Evolutionary conservation across 2,113 vertebrate species (phyloP), one percentile per base, ranked within the genome.

Genomic region (Bagarius yarrelli): DNA sequence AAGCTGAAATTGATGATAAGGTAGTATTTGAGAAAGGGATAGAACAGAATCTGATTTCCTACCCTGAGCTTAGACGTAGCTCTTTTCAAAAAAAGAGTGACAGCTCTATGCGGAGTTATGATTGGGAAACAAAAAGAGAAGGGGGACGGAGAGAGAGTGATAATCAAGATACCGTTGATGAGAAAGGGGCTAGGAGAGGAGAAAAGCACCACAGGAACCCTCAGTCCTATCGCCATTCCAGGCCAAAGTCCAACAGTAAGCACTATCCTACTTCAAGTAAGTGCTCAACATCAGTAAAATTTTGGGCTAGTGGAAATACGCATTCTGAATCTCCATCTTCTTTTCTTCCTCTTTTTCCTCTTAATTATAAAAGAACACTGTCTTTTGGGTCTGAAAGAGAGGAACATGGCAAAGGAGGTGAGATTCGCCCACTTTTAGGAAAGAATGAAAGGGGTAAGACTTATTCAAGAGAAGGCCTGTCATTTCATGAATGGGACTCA

Each of bases 401-500:
- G 59, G 84, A 82, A n/a, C 44, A 76, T 1, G 91, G 87, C 40
- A 80, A 90, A 55, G 92, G 91, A 74, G 91, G 89, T 47, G 93
- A 94, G 55, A 93, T 80, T 79, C 90, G 90, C 2, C 93, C 93
- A 5, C 84, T 94, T 71, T 83, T 94, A 50, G 90, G 88, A 23
- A 84, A 88, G 0, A 84, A 83, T 6, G 90, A 86, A 15, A 88
- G 89, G 89, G 82, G 80, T 50, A 89, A 91, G 72, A 71, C 89
- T 30, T 87, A 87, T 19, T 86, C 91, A 16, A 93, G 92, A 84
- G 92, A 94, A 56, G 91, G 89, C 5, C 64, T 93, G 70, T 90
- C 89, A 25, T 91, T 93, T 80, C 92, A 91, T 0, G 91, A 93
- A 79, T 94, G 93, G 93, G 93, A 92, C 64, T 93, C 93, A 0